These are phyloP conservation scores for Calameuta filiformis DNA, from an alignment of 2,888 invertebrate species.

Conservation along the genomic window DNA sequence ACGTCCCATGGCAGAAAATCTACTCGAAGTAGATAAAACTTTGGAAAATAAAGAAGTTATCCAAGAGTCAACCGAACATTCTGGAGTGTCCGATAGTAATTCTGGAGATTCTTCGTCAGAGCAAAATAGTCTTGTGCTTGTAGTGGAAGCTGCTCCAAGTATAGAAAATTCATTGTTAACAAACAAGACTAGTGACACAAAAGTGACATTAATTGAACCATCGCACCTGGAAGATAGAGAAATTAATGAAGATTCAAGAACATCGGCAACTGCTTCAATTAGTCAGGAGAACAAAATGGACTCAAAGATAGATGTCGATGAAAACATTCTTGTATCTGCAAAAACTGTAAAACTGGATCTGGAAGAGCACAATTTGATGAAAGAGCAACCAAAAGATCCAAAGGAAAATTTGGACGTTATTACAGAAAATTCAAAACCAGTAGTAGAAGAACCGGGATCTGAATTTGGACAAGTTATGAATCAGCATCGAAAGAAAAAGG, in stretches of 20 bases:
- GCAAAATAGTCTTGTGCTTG: constrained; percentile 10
- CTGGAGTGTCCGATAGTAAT: not conserved
- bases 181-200: not conserved
- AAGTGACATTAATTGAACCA: constrained; percentile 22
- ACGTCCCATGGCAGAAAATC: constrained; percentile 25
- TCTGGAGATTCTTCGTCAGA: constrained; percentile 5
- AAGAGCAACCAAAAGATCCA: not conserved
- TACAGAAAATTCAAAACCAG: constrained; percentile 26
- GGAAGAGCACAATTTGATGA: not conserved
- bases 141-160: constrained; percentile 12
- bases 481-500: constrained; percentile 8
- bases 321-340: not conserved
- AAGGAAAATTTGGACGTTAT: constrained; percentile 21
- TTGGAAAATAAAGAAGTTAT: constrained; percentile 15
- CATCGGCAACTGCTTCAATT: not conserved
- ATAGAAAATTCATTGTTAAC: not conserved
- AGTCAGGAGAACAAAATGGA: not conserved
- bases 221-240: not conserved
- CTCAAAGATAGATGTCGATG: no score
- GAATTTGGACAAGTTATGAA: constrained; percentile 8
- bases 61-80: not conserved
- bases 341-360: not conserved
- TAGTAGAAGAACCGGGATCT: constrained; percentile 27
- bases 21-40: constrained; percentile 22
- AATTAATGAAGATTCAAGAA: constrained; percentile 8